phyloP scores from a whole-genome alignment of 2,797 vertebrate genomes.

The Lagorchestes hirsutus region DNA sequence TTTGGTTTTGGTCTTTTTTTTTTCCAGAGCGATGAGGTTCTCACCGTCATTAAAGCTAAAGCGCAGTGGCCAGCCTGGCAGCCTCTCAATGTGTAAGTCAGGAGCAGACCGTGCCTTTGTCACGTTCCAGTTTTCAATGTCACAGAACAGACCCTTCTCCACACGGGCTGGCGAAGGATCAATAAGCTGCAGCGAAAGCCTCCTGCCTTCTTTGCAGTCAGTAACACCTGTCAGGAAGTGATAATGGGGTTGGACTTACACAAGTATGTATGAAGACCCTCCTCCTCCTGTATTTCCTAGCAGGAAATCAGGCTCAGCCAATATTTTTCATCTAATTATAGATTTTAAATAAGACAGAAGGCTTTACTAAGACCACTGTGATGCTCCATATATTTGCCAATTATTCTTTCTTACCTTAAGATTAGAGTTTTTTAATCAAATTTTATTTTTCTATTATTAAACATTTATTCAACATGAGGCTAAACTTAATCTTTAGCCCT shows the following conservation, averaged over 20 bases:
- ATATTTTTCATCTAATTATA: neutral
- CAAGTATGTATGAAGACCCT: neutral
- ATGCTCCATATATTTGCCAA: neutral
- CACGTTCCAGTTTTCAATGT: neutral
- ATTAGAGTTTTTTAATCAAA: neutral
- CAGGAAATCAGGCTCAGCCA: neutral
- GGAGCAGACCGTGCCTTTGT: conserved; percentile 50
- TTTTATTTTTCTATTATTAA: neutral
- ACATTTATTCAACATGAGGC: neutral
- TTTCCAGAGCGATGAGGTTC: conserved; percentile 95
- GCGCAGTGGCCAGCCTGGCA: conserved; percentile 99
- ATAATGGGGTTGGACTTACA: neutral
- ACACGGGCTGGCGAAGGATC: neutral
- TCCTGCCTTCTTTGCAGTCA: neutral
- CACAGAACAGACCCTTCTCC: neutral
- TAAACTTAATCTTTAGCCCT: neutral
- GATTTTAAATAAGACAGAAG: neutral
- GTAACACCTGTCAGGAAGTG: neutral
- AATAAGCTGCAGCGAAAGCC: neutral
- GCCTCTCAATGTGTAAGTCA: conserved; percentile 97
- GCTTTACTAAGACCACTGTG: neutral
- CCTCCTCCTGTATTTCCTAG: neutral
- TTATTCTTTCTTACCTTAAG: neutral
- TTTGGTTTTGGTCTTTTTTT: conserved; percentile 75
- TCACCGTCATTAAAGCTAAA: conserved; percentile 99